Conservation (phyloP, 1,140 invertebrate genomes). For the Aphaenogaster rudis region DNA sequence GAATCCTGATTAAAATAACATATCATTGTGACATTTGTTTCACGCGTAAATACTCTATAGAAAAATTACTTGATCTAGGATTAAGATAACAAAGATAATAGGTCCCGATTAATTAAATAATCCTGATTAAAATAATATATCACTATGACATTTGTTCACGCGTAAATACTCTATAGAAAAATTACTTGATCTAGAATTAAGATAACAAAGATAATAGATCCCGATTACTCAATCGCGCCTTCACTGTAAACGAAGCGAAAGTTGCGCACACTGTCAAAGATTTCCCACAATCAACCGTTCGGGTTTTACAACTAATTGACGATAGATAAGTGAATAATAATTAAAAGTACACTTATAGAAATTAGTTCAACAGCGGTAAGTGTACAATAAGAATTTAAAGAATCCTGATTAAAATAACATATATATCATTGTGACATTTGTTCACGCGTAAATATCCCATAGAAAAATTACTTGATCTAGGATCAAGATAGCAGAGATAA, state of each 20-base stretch:
- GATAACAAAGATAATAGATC: background rate
- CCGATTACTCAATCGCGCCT: background rate
- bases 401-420: background rate
- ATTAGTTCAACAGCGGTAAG: too few relatives aligned
- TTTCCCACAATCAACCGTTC: background rate
- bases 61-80: background rate
- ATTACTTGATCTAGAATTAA: background rate
- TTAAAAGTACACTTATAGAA: too few relatives aligned
- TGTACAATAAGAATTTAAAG: background rate
- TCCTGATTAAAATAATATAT: background rate
- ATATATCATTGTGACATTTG: background rate
- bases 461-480: background rate
- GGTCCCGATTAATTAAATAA: background rate
- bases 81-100: background rate
- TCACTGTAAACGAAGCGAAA: background rate
- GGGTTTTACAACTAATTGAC: background rate
- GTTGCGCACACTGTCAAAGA: background rate
- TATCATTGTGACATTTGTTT: background rate
- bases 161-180: background rate
- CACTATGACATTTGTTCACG: background rate
- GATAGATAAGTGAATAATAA: constrained; percentile 12
- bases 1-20: background rate
- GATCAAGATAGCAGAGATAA: background rate
- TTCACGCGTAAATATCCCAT: background rate
- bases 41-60: background rate